A percentile compares a stretch with the other conserved stretches of the same genome.
phyloP scores from a whole-genome alignment of 1,140 invertebrate genomes.

The Delia radicum region DNA sequence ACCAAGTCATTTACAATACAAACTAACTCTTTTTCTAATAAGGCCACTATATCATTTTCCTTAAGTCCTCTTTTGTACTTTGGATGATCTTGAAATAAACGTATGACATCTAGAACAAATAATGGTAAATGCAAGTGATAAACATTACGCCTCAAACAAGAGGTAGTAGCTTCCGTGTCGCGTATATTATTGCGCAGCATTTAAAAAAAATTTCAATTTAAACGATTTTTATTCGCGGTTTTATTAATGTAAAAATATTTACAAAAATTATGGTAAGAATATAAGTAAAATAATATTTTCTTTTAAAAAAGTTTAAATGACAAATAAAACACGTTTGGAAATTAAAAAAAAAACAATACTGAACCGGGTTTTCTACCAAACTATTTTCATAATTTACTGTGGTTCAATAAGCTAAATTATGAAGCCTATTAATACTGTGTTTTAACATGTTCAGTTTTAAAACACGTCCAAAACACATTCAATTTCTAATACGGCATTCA shows the following conservation, averaged over 20 bases:
- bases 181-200: slow-evolving; percentile 32
- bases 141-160: slow-evolving; percentile 38
- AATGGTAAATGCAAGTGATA: slow-evolving; percentile 49
- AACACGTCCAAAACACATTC: no score
- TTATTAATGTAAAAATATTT: background rate
- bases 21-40: slow-evolving; percentile 48
- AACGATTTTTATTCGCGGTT: background rate
- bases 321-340: background rate
- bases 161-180: slow-evolving; percentile 44
- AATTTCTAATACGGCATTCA: no score
- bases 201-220: no score
- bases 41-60: slow-evolving; percentile 42
- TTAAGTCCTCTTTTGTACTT: slow-evolving; percentile 44
- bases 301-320: background rate
- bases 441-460: no score
- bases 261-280: background rate
- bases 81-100: slow-evolving; percentile 50
- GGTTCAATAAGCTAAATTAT: no score
- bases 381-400: no score
- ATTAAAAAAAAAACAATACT: no score
- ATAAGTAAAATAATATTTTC: no score
- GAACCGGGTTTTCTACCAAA: no score
- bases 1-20: background rate
- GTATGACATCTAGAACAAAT: slow-evolving; percentile 48
- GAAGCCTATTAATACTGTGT: no score